phyloP scores from a whole-genome alignment of 2,113 vertebrate species.

The Neoarius graeffei region DNA sequence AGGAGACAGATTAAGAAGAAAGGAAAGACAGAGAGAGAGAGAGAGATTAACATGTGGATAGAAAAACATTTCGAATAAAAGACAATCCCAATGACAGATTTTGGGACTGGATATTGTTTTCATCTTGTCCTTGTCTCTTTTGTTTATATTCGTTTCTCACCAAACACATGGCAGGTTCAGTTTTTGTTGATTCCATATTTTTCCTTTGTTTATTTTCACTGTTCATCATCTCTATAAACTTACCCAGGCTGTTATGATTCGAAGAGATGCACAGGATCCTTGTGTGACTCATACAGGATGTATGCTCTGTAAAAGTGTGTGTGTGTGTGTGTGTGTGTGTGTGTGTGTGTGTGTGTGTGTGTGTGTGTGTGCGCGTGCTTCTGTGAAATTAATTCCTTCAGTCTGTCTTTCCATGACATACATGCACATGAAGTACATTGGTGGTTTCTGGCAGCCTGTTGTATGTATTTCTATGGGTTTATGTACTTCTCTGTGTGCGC shows the following conservation, averaged over 20 bases:
- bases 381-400: neutral
- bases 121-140: conserved; percentile 28
- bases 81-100: conserved; percentile 51
- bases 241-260: conserved; percentile 17
- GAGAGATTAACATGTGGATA: conserved; percentile 67
- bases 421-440: conserved; percentile 18
- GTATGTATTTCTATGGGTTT: conserved; percentile 2
- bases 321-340: neutral
- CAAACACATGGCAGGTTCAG: conserved; percentile 21
- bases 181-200: conserved; percentile 3
- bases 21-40: neutral
- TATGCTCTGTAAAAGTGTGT: conserved; percentile 10
- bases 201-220: conserved; percentile 30
- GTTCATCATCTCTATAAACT: neutral
- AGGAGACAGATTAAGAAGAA: neutral
- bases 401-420: conserved; percentile 12
- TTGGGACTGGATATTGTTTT: conserved; percentile 47
- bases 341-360: neutral
- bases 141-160: neutral
- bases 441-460: neutral
- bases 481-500: neutral
- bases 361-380: neutral
- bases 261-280: conserved; percentile 8
- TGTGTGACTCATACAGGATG: neutral
- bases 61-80: conserved; percentile 63